Evolutionary conservation across 2,888 invertebrate species (phyloP).

Genomic region (Neocrepidodera transversa): DNA sequence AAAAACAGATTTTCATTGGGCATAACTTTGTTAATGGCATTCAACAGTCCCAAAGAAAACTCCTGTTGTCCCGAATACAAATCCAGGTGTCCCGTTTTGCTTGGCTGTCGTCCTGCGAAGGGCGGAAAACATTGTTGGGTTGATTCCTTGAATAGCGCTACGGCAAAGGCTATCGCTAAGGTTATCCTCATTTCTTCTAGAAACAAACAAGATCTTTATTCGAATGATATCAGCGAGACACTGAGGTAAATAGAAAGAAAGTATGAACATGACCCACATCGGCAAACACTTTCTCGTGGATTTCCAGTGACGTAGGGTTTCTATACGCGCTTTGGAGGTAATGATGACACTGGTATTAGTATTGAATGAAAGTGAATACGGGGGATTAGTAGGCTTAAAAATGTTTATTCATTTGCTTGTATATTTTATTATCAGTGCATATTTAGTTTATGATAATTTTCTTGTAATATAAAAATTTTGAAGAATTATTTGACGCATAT

Average conservation of each 20-base stretch:
- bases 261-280: constrained; percentile 50
- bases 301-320: constrained; percentile 42
- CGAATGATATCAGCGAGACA: constrained; percentile 25
- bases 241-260: constrained; percentile 45
- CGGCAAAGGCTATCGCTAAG: constrained; percentile 51
- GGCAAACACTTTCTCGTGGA: constrained; percentile 50
- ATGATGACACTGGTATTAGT: no score
- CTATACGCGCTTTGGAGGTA: no score
- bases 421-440: no score
- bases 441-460: no score
- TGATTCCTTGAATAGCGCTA: constrained; percentile 36
- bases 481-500: no score
- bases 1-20: constrained; percentile 82
- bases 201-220: constrained; percentile 25
- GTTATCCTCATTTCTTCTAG: constrained; percentile 59
- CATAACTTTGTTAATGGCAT: constrained; percentile 69
- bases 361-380: no score
- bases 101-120: constrained; percentile 56
- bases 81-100: constrained; percentile 50
- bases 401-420: no score
- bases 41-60: constrained; percentile 76
- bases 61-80: constrained; percentile 69
- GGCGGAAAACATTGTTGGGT: constrained; percentile 62
- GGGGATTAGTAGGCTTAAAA: no score
- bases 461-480: no score